A percentile compares a stretch with the other conserved stretches of the same genome.
Conservation (phyloP, 2,113 vertebrate genomes). For the Mobula hypostoma region DNA sequence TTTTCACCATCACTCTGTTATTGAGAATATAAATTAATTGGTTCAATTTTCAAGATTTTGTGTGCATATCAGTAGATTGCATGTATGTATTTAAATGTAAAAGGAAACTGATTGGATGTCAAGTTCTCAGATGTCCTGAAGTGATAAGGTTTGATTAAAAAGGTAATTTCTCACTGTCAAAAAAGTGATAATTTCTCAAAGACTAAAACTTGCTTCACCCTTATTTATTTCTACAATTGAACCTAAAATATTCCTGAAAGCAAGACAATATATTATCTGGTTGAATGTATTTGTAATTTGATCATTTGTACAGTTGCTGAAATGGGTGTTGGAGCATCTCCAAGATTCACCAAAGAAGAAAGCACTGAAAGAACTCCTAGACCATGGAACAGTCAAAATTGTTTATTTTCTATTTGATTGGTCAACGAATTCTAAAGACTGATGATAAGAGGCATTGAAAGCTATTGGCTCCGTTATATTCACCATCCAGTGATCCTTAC, state of each 20-base stretch:
- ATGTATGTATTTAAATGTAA: background rate
- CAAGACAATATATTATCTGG: background rate
- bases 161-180: background rate
- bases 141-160: too few species aligned
- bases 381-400: conserved; percentile 57
- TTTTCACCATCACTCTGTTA: too few species aligned
- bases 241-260: background rate
- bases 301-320: conserved; percentile 50
- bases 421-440: conserved; percentile 58
- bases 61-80: too few species aligned
- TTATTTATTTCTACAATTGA: background rate
- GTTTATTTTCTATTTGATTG: conserved; percentile 66
- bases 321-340: conserved; percentile 66
- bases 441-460: conserved; percentile 39
- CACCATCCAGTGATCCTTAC: background rate
- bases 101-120: background rate
- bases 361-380: conserved; percentile 54
- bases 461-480: background rate
- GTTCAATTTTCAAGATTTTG: too few species aligned
- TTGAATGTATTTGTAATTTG: background rate
- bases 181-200: background rate
- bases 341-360: conserved; percentile 58
- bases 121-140: background rate
- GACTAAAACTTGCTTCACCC: background rate
- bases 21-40: too few species aligned